Conservation (phyloP, 2,888 invertebrate species). For the Heliothis peltigera region DNA sequence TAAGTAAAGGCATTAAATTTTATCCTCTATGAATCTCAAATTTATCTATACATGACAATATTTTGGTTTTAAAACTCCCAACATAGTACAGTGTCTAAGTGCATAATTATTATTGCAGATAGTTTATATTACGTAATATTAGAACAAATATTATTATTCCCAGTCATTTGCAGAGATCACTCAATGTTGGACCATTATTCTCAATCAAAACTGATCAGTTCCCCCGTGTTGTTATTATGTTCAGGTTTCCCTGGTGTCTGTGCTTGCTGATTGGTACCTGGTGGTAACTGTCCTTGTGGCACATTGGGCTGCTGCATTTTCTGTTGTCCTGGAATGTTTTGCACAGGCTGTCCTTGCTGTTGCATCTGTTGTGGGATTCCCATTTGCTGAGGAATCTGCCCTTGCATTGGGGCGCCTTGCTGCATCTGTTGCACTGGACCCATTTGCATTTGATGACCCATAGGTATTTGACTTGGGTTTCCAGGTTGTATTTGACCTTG, state of each 20-base stretch:
- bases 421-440: conserved; percentile 48
- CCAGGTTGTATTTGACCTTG: conserved; percentile 59
- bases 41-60: conserved; percentile 65
- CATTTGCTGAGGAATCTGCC: conserved; percentile 59
- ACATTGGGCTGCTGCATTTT: conserved; percentile 69
- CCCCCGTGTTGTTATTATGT: conserved; percentile 91
- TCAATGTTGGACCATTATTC: conserved; percentile 50
- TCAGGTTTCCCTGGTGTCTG: conserved; percentile 82
- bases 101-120: conserved; percentile 65
- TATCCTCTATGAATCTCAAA: conserved; percentile 55
- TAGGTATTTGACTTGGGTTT: conserved; percentile 59
- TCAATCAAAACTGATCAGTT: conserved; percentile 95
- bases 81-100: conserved; percentile 60
- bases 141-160: conserved; percentile 58
- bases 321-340: conserved; percentile 64
- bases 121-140: conserved; percentile 61
- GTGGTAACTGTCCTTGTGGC: conserved; percentile 66
- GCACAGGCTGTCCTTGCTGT: conserved; percentile 62
- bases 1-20: conserved; percentile 58
- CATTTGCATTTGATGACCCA: conserved; percentile 59
- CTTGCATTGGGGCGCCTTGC: conserved; percentile 60
- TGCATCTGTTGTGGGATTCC: conserved; percentile 60
- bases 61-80: conserved; percentile 65
- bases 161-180: conserved; percentile 75
- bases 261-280: conserved; percentile 64